Base-by-base conservation (phyloP, 2,797 vertebrate species). In the Platyrinchus mystaceus region DNA sequence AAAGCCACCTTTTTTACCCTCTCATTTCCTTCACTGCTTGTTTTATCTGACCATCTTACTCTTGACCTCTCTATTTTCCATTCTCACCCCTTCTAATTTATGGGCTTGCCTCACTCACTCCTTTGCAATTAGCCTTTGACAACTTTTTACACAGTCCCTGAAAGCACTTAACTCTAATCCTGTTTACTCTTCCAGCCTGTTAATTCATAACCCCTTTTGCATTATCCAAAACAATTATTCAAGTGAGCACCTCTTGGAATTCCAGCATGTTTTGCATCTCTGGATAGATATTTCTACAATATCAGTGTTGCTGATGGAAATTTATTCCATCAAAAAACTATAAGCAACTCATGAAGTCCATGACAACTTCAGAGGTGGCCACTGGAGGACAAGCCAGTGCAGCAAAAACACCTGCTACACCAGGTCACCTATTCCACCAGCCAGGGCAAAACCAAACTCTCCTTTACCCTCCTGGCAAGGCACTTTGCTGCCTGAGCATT, bases 191-290 rank as follows among this genome's bases (percentile, higher is more conserved):
- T 97, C 53, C 79, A 80, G 83, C 47, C 63, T 97, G 26, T 95
- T 97, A 91, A 88, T 95, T 96, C 80, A 90, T 90, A 91, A 94
- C 41, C 27, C 56, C 68, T 93, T 93, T 47, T 50, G 43, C 56
- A 92, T 91, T 87, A 96, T 84, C 85, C 92, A 93, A 96, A 96
- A 93, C 41, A 59, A 93, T 94, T 94, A 93, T 93, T 81, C 91
- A 91, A 89, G 58, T 60, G 85, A 95, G 53, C 37, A 94, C 8
- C 32, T 89, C 86, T 68, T 52, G 20, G 37, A 86, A 43, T 86
- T 92, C 69, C 44, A 82, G 27, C 21, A 64, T 14, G 46, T 41
- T 95, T 80, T 66, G 22, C 21, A 30, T 52, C 14, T 86, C 58
- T 69, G 50, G 20, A 7, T 32, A 55, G 47, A 23, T 36, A 62